phyloP scores from a whole-genome alignment of 2,888 invertebrate species.

The Lydus trimaculatus region DNA sequence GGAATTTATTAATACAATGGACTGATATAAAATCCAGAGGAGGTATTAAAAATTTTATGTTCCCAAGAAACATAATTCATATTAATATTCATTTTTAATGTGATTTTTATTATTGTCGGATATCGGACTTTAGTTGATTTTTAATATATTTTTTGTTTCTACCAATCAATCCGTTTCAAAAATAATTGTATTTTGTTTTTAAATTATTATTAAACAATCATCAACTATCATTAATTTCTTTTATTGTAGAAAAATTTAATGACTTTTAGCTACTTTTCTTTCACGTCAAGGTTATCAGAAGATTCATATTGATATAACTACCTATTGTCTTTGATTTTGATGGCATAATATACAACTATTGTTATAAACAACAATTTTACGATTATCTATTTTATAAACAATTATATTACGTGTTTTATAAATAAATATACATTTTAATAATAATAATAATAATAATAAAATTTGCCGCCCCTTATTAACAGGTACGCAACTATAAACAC shows the following conservation, averaged over 20 bases:
- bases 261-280: slow-evolving; percentile 17
- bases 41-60: slow-evolving; percentile 53
- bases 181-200: too few relatives aligned
- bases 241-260: slow-evolving; percentile 29
- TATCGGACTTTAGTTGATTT: slow-evolving; percentile 22
- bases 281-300: slow-evolving; percentile 20
- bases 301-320: slow-evolving; percentile 16
- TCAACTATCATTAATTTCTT: slow-evolving; percentile 20
- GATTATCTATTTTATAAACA: slow-evolving; percentile 8
- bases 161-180: not conserved
- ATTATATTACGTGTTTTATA: slow-evolving; percentile 14
- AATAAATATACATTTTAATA: not conserved
- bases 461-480: slow-evolving; percentile 30
- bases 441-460: not conserved
- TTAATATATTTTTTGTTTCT: slow-evolving; percentile 19
- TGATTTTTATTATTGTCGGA: slow-evolving; percentile 47
- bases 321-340: slow-evolving; percentile 22
- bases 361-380: slow-evolving; percentile 3
- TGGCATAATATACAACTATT: slow-evolving; percentile 12
- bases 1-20: slow-evolving; percentile 52
- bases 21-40: slow-evolving; percentile 51
- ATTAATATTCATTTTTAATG: slow-evolving; percentile 53
- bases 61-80: slow-evolving; percentile 51
- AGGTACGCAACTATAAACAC: slow-evolving; percentile 21
- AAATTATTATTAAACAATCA: not conserved